phyloP scores from a whole-genome alignment of 2,888 invertebrate species.

The Lycocerus yunnanus region DNA sequence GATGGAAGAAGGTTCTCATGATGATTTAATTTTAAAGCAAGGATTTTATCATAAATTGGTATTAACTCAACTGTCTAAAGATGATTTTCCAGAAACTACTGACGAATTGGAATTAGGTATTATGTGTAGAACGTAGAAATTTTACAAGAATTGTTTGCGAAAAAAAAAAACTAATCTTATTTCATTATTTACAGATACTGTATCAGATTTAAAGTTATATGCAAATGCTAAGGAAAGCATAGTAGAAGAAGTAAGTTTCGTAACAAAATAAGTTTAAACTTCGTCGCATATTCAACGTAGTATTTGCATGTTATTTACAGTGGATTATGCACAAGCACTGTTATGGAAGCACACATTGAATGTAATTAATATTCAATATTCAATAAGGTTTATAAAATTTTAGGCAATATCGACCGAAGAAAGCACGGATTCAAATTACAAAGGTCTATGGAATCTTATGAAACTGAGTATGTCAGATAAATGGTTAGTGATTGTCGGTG shows the following conservation, averaged over 20 bases:
- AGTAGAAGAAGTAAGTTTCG: background rate
- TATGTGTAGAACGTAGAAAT: too few relatives aligned
- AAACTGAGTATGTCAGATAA: background rate
- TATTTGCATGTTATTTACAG: background rate
- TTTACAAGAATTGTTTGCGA: background rate
- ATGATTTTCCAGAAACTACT: background rate
- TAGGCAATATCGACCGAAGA: background rate
- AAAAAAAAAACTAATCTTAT: background rate
- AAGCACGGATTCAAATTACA: background rate
- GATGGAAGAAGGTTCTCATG: slow-evolving; percentile 73
- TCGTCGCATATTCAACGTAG: background rate
- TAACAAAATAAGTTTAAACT: background rate
- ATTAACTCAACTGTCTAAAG: background rate
- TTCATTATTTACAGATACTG: background rate
- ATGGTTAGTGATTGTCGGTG: background rate
- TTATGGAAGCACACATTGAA: too few relatives aligned
- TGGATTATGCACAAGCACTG: too few relatives aligned
- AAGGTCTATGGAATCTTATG: background rate
- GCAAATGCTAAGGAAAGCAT: background rate
- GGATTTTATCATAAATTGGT: slow-evolving; percentile 62
- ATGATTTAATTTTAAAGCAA: slow-evolving; percentile 64
- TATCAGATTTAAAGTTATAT: background rate
- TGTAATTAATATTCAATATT: too few relatives aligned
- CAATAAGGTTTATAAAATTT: too few relatives aligned
- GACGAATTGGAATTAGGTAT: background rate